A percentile compares a stretch with the other conserved stretches of the same genome.
phyloP scores from a whole-genome alignment of 2,888 invertebrate genomes.

The Schrankia costaestrigalis region DNA sequence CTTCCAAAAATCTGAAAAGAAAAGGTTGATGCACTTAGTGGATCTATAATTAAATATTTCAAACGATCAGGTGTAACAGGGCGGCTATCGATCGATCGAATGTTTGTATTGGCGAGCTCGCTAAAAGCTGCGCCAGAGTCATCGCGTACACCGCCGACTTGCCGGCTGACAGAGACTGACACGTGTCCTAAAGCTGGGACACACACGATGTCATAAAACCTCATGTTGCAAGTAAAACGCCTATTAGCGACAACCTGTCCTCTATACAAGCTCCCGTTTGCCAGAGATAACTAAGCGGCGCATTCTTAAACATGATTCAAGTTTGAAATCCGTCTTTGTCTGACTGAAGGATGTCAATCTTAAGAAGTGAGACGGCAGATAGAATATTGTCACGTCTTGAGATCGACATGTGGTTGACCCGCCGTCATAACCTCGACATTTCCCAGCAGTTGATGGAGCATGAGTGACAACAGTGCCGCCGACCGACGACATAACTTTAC shows the following conservation, averaged over 20 bases:
- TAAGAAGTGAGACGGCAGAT: slow-evolving; percentile 69
- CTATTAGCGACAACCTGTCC: slow-evolving; percentile 79
- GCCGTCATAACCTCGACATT: slow-evolving; percentile 71
- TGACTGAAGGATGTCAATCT: slow-evolving; percentile 54
- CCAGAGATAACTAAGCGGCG: slow-evolving; percentile 63
- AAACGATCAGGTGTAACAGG: slow-evolving; percentile 49
- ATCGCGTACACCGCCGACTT: slow-evolving; percentile 53
- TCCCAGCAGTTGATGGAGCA: slow-evolving; percentile 79
- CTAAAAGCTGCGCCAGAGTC: slow-evolving; percentile 54
- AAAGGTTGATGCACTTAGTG: slow-evolving; percentile 64
- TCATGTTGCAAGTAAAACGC: slow-evolving; percentile 72
- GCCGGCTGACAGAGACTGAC: slow-evolving; percentile 61
- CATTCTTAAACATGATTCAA: slow-evolving; percentile 58
- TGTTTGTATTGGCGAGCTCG: slow-evolving; percentile 67
- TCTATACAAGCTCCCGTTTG: slow-evolving; percentile 64
- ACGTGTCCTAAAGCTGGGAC: slow-evolving; percentile 62
- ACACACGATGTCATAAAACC: slow-evolving; percentile 71
- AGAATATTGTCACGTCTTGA: slow-evolving; percentile 69
- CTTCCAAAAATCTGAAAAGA: slow-evolving; percentile 74
- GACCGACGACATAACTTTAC: slow-evolving; percentile 70
- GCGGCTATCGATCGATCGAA: slow-evolving; percentile 48
- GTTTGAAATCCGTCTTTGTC: slow-evolving; percentile 69
- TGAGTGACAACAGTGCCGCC: slow-evolving; percentile 72
- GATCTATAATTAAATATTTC: slow-evolving; percentile 64
- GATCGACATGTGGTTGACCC: slow-evolving; percentile 75